Base-by-base conservation (phyloP, 2,113 vertebrate species). In the Addax nasomaculatus region DNA sequence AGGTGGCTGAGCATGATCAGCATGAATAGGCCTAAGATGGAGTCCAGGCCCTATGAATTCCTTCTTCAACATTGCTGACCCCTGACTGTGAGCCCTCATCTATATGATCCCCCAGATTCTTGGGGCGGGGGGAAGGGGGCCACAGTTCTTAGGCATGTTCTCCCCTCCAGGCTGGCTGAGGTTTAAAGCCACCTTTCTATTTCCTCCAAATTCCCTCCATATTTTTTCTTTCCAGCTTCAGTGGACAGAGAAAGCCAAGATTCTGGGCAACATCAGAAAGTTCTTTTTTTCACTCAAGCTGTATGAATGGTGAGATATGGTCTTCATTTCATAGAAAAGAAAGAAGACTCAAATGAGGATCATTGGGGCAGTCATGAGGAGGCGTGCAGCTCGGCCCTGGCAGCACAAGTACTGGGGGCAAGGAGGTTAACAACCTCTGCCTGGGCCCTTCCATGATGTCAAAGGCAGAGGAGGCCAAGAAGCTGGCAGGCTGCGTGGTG, bases 401-500 rank as follows among this genome's bases (percentile, higher is more conserved):
- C 67, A 39, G 9, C 9, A 39, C 67, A 70, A 39, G n/a, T 70
- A 70, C 10, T 0, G 2, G 19, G 62, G n/a, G n/a, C n/a, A 70
- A 12, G 67, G 19, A 70, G n/a, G 67, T 70, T 70, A 70, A 70
- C 67, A 39, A 3, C n/a, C 67, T 70, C 67, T 39, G n/a, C 67
- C n/a, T 70, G n/a, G 67, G 19, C n/a, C 10, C 67, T 36, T 70
- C 67, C 67, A 70, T 5, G 10, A 23, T 23, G 67, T 39, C 67
- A 36, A 39, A 70, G n/a, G n/a, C 1, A 0, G 67, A 70, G n/a
- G n/a, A 70, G n/a, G n/a, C n/a, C n/a, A 70, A 39, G 67, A 70
- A 23, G n/a, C n/a, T 70, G 5, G n/a, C 19, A 70, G 67, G n/a
- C n/a, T 70, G 67, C 5, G 2, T 1, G 0, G 5, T 0, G 0